These are phyloP conservation scores for Dermatemys mawii DNA, from an alignment of 2,113 vertebrate genomes.

Conservation along the genomic window DNA sequence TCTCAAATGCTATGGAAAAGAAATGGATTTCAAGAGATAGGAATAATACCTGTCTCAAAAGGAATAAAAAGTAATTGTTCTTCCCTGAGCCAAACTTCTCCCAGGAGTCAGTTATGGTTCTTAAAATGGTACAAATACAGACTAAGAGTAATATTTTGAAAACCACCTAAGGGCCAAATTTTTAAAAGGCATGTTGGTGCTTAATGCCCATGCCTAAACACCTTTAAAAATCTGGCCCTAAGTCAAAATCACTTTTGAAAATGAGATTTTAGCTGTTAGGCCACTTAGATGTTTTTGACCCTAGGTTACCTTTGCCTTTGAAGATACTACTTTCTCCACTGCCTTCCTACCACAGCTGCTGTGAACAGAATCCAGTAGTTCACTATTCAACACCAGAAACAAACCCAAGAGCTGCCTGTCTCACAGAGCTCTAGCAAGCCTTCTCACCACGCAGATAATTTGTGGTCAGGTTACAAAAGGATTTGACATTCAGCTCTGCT, in stretches of 20 bases:
- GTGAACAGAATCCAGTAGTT: neutral
- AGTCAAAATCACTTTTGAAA: neutral
- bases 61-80: neutral
- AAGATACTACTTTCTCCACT: neutral
- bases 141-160: neutral
- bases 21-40: neutral
- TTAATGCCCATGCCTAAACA: neutral
- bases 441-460: neutral
- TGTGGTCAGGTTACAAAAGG: neutral
- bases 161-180: neutral
- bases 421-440: neutral
- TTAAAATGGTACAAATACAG: neutral
- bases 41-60: neutral
- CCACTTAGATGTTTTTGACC: neutral
- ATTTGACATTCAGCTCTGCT: neutral
- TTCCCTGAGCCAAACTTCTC: neutral
- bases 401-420: neutral
- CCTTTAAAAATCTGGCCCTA: neutral
- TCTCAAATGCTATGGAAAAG: neutral
- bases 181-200: neutral
- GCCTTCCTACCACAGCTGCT: neutral
- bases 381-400: neutral
- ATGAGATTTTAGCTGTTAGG: neutral
- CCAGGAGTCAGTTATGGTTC: neutral
- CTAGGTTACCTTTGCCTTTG: neutral